Evolutionary conservation across 2,888 invertebrate species (phyloP).

Genomic region (Dendrolimus pini): DNA sequence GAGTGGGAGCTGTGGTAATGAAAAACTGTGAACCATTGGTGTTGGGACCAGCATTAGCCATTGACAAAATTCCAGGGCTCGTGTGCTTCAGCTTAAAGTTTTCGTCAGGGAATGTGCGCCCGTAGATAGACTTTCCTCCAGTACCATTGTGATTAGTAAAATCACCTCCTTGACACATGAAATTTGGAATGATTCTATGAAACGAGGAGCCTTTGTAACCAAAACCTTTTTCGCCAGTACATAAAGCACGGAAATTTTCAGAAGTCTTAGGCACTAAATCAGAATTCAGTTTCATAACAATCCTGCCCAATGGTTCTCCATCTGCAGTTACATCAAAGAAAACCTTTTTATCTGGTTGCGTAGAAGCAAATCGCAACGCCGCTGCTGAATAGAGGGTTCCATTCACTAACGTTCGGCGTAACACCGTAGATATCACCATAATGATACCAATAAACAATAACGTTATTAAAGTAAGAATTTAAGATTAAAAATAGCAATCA

Average conservation of each 20-base stretch:
- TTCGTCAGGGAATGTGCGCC: conserved; percentile 94
- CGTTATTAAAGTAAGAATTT: not conserved
- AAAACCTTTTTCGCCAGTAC: conserved; percentile 78
- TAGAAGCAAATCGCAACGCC: conserved; percentile 54
- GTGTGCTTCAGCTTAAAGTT: conserved; percentile 96
- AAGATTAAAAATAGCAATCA: not conserved
- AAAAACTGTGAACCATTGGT: conserved; percentile 99
- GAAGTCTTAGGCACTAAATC: conserved; percentile 96
- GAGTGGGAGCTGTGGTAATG: conserved; percentile 93
- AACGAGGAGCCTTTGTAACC: conserved; percentile 95
- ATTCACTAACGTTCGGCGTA: conserved; percentile 52
- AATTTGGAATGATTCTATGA: conserved; percentile 93
- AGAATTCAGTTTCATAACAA: conserved; percentile 90
- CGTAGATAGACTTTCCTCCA: conserved; percentile 97
- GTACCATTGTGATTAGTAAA: conserved; percentile 95
- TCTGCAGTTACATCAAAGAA: conserved; percentile 94
- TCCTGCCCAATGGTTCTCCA: conserved; percentile 86
- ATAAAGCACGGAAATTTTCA: conserved; percentile 96
- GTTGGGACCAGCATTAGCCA: conserved; percentile 97
- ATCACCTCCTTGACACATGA: conserved; percentile 98
- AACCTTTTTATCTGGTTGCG: conserved; percentile 73
- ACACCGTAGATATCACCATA: conserved; percentile 41
- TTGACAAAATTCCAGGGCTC: conserved; percentile 91
- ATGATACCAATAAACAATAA: not conserved
- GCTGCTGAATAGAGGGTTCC: conserved; percentile 63